These are phyloP conservation scores for Decapterus maruadsi DNA, from an alignment of 2,797 vertebrate species.

Conservation along the genomic window DNA sequence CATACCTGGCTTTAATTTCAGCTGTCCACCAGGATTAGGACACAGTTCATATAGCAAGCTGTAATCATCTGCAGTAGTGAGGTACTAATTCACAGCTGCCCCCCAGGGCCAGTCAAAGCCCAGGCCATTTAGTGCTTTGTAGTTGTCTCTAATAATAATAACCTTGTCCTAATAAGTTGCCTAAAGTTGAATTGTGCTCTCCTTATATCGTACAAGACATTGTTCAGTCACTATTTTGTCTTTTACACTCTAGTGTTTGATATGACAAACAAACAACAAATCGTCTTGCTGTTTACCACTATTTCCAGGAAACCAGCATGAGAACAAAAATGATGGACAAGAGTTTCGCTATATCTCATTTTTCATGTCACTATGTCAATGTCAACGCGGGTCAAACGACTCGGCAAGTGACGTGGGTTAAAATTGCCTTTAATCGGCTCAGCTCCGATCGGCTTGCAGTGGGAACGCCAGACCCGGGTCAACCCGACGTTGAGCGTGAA, in stretches of 20 bases:
- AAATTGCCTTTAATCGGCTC: no score
- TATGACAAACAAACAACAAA: not conserved
- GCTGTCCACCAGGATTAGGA: constrained; percentile 80
- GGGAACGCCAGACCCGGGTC: no score
- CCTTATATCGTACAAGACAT: constrained; percentile 6
- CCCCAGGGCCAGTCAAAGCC: constrained; percentile 54
- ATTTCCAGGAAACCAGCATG: no score
- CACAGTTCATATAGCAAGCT: constrained; percentile 77
- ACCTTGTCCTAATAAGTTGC: constrained; percentile 38
- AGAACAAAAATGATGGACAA: no score
- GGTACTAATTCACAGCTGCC: constrained; percentile 58
- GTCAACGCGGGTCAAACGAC: no score
- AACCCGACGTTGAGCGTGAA: no score
- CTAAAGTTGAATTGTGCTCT: not conserved
- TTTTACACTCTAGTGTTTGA: not conserved
- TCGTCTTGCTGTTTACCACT: no score
- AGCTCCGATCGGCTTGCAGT: no score
- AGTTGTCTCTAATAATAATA: constrained; percentile 67
- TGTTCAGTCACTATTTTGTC: not conserved
- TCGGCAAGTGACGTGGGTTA: no score
- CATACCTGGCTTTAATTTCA: constrained; percentile 84
- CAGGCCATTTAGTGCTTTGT: constrained; percentile 61
- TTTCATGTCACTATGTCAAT: no score
- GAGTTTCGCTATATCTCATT: no score
- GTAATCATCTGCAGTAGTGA: constrained; percentile 76